Evolutionary conservation across 1,140 invertebrate species (phyloP).

Genomic region (Eumaeus atala): DNA sequence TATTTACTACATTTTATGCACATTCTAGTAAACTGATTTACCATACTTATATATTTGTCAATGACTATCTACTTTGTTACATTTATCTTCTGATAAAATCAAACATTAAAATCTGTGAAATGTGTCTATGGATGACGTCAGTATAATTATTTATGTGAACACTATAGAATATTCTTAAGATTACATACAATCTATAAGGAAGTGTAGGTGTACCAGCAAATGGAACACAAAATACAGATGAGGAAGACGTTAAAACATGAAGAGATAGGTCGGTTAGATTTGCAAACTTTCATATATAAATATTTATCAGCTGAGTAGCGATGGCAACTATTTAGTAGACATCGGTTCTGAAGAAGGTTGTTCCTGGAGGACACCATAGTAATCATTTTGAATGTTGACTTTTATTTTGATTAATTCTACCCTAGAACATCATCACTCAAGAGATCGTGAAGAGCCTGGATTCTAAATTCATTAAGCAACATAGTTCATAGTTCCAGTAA

Average conservation of each 20-base stretch:
- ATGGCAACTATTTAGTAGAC: not conserved
- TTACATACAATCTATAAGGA: not conserved
- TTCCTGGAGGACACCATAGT: not conserved
- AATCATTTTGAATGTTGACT: not conserved
- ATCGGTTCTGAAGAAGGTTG: not conserved
- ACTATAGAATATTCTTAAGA: conserved; percentile 4
- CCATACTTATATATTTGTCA: conserved; percentile 17
- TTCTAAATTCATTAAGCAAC: too few relatives aligned
- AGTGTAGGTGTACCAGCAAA: not conserved
- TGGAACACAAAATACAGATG: not conserved
- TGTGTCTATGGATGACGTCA: conserved; percentile 5
- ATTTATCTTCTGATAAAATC: conserved; percentile 10
- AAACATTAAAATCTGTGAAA: conserved; percentile 6
- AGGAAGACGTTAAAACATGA: not conserved
- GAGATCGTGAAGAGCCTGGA: too few relatives aligned
- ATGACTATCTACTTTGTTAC: conserved; percentile 18
- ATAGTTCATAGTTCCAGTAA: not conserved
- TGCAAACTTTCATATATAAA: not conserved
- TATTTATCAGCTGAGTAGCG: not conserved
- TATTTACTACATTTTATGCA: conserved; percentile 15
- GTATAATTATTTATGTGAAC: not conserved
- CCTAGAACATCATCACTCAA: too few relatives aligned
- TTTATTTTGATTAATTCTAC: too few relatives aligned
- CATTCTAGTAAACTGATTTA: conserved; percentile 16
- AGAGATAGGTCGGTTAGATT: not conserved